Percentiles rank a stretch among this genome's conserved stretches.
Evolutionary conservation across 2,797 vertebrate species (phyloP).

Genomic region (Astyanax mexicanus): DNA sequence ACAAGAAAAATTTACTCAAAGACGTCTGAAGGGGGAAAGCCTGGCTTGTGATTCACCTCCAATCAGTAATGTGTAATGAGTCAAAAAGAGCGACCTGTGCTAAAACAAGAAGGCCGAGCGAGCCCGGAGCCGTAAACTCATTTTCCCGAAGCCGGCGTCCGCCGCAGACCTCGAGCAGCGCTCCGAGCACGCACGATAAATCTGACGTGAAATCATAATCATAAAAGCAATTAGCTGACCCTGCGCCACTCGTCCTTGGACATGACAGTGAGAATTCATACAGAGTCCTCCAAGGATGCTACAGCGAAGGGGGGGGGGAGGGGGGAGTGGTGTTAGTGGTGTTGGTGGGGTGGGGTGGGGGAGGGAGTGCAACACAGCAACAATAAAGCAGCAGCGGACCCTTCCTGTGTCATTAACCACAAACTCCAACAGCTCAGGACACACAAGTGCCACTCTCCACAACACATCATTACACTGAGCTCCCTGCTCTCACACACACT

Average conservation of each 20-base stretch:
- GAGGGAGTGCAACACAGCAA: slow-evolving; percentile 81
- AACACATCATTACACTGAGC: slow-evolving; percentile 62
- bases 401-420: slow-evolving; percentile 83
- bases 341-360: slow-evolving; percentile 2
- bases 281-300: slow-evolving; percentile 80
- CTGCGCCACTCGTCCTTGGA: slow-evolving; percentile 84
- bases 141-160: slow-evolving; percentile 75
- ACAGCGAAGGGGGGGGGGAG: slow-evolving; percentile 44
- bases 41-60: slow-evolving; percentile 72
- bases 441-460: slow-evolving; percentile 64
- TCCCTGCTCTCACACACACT: slow-evolving; percentile 46
- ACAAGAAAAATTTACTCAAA: slow-evolving; percentile 48
- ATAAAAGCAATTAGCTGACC: slow-evolving; percentile 89
- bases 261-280: slow-evolving; percentile 85
- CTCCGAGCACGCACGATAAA: slow-evolving; percentile 84
- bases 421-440: slow-evolving; percentile 71
- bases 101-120: slow-evolving; percentile 75
- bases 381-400: slow-evolving; percentile 79
- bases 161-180: slow-evolving; percentile 77
- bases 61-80: slow-evolving; percentile 75
- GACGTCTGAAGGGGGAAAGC: slow-evolving; percentile 60
- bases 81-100: slow-evolving; percentile 80
- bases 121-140: slow-evolving; percentile 81
- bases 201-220: slow-evolving; percentile 88
- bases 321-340: neutral